Evolutionary conservation across 2,888 invertebrate genomes (phyloP), one percentile per base, ranked within the genome.

Genomic region (Catocala fraxini): DNA sequence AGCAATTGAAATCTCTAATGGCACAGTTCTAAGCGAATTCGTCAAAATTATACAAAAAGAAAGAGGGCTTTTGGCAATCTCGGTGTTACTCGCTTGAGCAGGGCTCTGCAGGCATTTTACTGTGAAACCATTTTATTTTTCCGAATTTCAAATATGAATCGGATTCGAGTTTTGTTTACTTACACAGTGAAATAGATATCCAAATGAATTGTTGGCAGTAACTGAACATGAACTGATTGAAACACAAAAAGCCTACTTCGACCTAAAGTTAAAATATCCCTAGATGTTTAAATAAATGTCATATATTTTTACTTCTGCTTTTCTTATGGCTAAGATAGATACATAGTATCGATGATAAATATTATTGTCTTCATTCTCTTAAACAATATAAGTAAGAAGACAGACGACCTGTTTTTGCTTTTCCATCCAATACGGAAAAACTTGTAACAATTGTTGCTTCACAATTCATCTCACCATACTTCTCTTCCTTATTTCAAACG

Each of bases 11-110:
- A 70, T 59, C 56, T 58, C 56, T 70, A 74, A 76, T 74, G 73
- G 67, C 33, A 47, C 51, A 49, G 56, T 59, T 49, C 61, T 75
- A 54, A 56, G 72, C 66, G 57, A 68, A 68, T 70, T 65, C 60
- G 62, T 70, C 73, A 75, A 75, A 73, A 75, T 70, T 75, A 70
- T 68, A 68, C 71, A 70, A 51, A 70, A 70, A 68, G 65, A 63
- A 70, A 65, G 68, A 66, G 58, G 69, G 69, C 72, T 69, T 71
- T 69, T 53, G 56, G 58, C 48, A 61, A 75, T 65, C 63, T 65
- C 35, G 15, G 75, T 73, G 65, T 68, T 65, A 73, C 65, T 61
- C 72, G 65, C 73, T 73, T 75, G 71, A 71, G 68, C 56, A 62
- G 61, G 65, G 48, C 62, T 61, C 58, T 52, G 67, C 41, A n/a